phyloP scores from a whole-genome alignment of 2,797 vertebrate species.

The Lerista edwardsae region DNA sequence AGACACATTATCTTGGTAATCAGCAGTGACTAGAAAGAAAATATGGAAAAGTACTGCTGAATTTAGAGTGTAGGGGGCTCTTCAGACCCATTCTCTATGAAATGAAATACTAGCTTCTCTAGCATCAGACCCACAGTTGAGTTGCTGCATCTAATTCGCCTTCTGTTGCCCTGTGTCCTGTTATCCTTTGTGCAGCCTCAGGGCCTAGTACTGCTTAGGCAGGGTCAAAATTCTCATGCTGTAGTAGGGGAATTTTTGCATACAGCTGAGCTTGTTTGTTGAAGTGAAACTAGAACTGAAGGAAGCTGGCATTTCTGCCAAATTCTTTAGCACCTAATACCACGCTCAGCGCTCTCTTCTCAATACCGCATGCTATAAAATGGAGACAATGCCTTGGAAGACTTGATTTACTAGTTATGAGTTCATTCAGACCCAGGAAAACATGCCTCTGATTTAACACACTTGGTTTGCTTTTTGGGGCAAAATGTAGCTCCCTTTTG shows the following conservation, averaged over 20 bases:
- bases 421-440: conserved; percentile 71
- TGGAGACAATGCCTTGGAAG: conserved; percentile 65
- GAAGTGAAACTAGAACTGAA: neutral
- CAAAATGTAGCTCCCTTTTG: conserved; percentile 72
- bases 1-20: conserved; percentile 77
- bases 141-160: neutral
- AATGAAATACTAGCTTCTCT: conserved; percentile 44
- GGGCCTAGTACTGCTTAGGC: neutral
- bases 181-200: neutral
- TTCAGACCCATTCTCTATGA: conserved; percentile 55
- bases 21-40: conserved; percentile 75
- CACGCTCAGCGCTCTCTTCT: conserved; percentile 53
- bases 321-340: neutral
- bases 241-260: neutral
- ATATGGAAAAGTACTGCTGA: conserved; percentile 68
- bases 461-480: conserved; percentile 71
- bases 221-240: neutral
- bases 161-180: neutral
- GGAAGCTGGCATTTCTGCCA: neutral
- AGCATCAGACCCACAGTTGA: neutral
- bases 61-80: conserved; percentile 63
- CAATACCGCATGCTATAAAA: conserved; percentile 59
- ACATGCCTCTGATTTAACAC: conserved; percentile 74
- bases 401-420: conserved; percentile 74
- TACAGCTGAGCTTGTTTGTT: neutral